Base-by-base conservation (phyloP, 2,888 invertebrate genomes). In the Andrena fulva region DNA sequence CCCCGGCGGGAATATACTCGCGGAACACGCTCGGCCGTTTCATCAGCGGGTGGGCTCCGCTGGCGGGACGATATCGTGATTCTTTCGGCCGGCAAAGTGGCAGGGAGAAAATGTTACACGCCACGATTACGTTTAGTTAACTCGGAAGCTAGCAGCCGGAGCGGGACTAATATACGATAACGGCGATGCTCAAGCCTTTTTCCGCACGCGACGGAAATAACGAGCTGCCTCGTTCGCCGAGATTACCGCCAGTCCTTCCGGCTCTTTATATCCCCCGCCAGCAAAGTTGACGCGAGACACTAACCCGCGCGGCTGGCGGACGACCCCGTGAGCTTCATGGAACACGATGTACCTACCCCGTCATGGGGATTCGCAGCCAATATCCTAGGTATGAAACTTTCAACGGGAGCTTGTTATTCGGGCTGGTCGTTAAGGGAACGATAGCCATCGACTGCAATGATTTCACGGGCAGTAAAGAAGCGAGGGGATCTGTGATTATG, bases 121-220 rank as follows among this genome's bases (percentile, higher is more conserved):
- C 27, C 59, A 60, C 70, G 60, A 70, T 60, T 70, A 60, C 70
- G 70, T 72, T 72, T 29, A 31, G 50, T 52, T 52, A 29, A 63
- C 33, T 50, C 31, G 29, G 72, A 20, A 52, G 33, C 68, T 33
- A 31, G 52, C 33, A n/a, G 29, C n/a, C 31, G 12, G 31, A 62
- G 72, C 48, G 66, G 63, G 63, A 59, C 66, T 66, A 77, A 77
- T 67, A 67, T 68, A 66, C 72, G 67, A 62, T 69, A 24, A 29
- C 50, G 48, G 52, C 50, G 62, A 66, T 73, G 73, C 60, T 60
- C 60, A 20, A 67, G 42, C 60, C 67, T 66, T 67, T 35, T 72
- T 62, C 67, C 62, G 67, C 77, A 62, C 77, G 72, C 77, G 66
- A 78, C 60, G 72, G 59, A 67, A 78, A 73, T 72, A 78, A 78